These are phyloP conservation scores for Vespertilio murinus DNA, from an alignment of 2,797 vertebrate species.

Conservation along the genomic window DNA sequence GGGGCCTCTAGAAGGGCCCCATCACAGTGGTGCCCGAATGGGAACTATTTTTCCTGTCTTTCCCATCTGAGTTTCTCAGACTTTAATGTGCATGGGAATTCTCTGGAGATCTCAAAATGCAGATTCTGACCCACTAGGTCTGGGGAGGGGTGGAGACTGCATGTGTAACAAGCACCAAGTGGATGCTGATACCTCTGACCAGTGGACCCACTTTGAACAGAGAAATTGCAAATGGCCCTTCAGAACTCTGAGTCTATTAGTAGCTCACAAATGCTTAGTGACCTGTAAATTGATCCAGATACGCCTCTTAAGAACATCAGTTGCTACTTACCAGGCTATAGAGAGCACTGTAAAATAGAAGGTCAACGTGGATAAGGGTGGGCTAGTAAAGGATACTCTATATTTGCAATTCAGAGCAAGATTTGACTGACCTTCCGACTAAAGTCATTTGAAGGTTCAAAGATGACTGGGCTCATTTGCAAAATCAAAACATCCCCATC, in stretches of 20 bases:
- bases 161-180: neutral
- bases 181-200: neutral
- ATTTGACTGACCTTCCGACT: slow-evolving; percentile 46
- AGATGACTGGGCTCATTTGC: slow-evolving; percentile 22
- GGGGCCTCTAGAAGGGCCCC: neutral
- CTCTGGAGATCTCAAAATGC: slow-evolving; percentile 6
- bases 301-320: slow-evolving; percentile 29
- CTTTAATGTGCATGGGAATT: neutral
- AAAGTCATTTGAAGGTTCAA: slow-evolving; percentile 31
- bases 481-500: slow-evolving; percentile 31
- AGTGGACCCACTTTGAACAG: neutral
- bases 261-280: slow-evolving; percentile 33
- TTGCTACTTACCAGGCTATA: slow-evolving; percentile 10
- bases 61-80: slow-evolving; percentile 16
- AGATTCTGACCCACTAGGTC: slow-evolving; percentile 1
- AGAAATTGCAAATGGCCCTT: neutral
- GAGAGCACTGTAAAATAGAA: slow-evolving; percentile 40
- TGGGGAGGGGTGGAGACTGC: neutral
- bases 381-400: neutral
- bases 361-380: neutral
- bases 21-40: neutral
- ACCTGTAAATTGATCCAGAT: neutral
- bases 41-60: slow-evolving; percentile 10
- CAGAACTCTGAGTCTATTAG: slow-evolving; percentile 22
- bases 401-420: slow-evolving; percentile 25